These are phyloP conservation scores for Saccopteryx leptura DNA, from an alignment of 2,113 vertebrate species.

Conservation along the genomic window DNA sequence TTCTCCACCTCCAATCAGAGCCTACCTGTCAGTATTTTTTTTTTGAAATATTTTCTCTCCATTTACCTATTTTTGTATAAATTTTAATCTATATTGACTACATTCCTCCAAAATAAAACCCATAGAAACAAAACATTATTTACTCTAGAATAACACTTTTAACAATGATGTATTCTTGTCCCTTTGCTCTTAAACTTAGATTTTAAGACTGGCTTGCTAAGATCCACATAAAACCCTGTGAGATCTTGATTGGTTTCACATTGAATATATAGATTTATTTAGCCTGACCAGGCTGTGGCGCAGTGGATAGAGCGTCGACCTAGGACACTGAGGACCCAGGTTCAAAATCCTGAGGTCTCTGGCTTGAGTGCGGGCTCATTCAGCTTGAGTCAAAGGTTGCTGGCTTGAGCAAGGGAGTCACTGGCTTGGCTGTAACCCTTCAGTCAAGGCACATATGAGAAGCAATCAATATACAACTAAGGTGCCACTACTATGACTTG, in stretches of 20 bases:
- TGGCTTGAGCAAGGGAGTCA: too few relatives aligned
- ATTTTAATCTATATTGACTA: conserved; percentile 31
- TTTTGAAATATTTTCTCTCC: conserved; percentile 11
- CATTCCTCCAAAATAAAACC: conserved; percentile 15
- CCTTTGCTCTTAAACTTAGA: conserved; percentile 35
- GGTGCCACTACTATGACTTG: too few relatives aligned
- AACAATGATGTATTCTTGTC: background rate
- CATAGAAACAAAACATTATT: conserved; percentile 7
- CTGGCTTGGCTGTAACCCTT: too few relatives aligned
- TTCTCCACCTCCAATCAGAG: background rate
- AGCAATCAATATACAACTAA: too few relatives aligned
- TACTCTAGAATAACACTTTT: background rate
- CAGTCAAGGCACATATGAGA: too few relatives aligned
- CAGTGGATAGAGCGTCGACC: too few relatives aligned
- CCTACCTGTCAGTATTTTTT: conserved; percentile 17
- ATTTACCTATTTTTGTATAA: conserved; percentile 36
- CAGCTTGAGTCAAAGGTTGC: too few relatives aligned
- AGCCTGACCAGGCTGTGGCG: background rate
- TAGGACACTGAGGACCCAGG: too few relatives aligned
- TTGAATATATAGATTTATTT: conserved; percentile 1
- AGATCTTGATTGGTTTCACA: background rate
- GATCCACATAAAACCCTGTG: background rate
- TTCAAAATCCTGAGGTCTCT: too few relatives aligned
- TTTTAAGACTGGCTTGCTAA: conserved; percentile 16
- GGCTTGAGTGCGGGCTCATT: too few relatives aligned